Conservation (phyloP, 2,888 invertebrate genomes). For the Catonia carolina region DNA sequence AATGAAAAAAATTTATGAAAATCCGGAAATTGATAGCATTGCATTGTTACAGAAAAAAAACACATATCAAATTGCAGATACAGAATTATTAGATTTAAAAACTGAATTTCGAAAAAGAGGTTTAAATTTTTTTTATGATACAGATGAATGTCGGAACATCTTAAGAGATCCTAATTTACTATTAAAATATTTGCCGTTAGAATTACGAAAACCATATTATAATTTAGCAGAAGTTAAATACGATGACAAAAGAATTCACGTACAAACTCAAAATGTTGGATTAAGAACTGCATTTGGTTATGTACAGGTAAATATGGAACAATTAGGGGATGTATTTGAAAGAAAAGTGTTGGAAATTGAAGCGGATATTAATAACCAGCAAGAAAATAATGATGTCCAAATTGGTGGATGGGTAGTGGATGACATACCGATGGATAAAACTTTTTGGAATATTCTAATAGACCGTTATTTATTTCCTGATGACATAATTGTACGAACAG, state of each 20-base stretch:
- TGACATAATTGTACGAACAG: not conserved
- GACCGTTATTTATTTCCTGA: not conserved
- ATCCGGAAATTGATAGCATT: not conserved
- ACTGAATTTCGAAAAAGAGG: not conserved
- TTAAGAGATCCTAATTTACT: not conserved
- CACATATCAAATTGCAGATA: not conserved
- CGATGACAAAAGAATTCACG: not conserved
- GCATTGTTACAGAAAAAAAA: not conserved
- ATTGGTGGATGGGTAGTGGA: constrained; percentile 7
- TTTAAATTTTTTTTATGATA: constrained; percentile 1
- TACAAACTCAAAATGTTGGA: not conserved
- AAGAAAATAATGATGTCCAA: not conserved
- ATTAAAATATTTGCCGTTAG: not conserved
- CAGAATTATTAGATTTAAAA: not conserved
- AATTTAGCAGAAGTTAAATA: not conserved
- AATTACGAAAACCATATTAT: not conserved
- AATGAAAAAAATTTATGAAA: not conserved
- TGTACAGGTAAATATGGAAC: not conserved
- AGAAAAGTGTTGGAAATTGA: not conserved
- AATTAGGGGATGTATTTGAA: not conserved
- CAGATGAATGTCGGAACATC: not conserved
- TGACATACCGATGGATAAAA: not conserved
- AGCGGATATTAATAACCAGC: not conserved
- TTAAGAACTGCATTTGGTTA: not conserved
- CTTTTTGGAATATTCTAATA: not conserved